A percentile compares a stretch with the other conserved stretches of the same genome.
phyloP scores from a whole-genome alignment of 2,888 invertebrate species.

The Neocrepidodera transversa region DNA sequence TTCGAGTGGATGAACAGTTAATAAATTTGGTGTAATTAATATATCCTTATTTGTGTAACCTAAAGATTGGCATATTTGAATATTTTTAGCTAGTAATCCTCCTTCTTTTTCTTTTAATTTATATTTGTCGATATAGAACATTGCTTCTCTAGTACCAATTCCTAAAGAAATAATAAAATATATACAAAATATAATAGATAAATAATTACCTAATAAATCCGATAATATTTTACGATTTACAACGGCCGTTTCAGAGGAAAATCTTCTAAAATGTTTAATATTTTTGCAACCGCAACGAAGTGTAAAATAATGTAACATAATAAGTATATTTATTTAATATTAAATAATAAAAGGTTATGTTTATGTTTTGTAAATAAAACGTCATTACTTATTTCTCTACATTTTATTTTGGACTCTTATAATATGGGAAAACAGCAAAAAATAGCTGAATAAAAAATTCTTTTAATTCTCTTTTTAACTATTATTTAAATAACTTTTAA shows the following conservation, averaged over 20 bases:
- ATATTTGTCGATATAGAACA: constrained; percentile 34
- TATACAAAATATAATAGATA: background rate
- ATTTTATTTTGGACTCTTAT: no score
- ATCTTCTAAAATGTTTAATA: background rate
- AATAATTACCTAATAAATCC: constrained; percentile 1
- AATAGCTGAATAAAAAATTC: no score
- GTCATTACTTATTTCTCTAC: no score
- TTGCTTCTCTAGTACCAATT: constrained; percentile 29
- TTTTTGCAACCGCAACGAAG: background rate
- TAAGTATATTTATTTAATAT: no score
- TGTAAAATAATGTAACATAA: background rate
- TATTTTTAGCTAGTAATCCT: constrained; percentile 36
- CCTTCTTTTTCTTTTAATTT: constrained; percentile 37
- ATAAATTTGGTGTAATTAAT: constrained; percentile 62
- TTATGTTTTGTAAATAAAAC: no score
- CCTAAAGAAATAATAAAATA: constrained; percentile 16
- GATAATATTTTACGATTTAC: background rate
- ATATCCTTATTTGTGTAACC: constrained; percentile 64
- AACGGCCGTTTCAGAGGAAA: background rate
- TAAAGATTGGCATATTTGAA: constrained; percentile 54
- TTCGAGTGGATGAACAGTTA: constrained; percentile 65
- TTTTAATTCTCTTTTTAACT: no score
- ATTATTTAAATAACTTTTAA: no score
- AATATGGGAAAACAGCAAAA: no score
- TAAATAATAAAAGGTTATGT: no score